Evolutionary conservation across 2,888 invertebrate genomes (phyloP), one percentile per base, ranked within the genome.

Genomic region (Nipponacmea schrenckii): DNA sequence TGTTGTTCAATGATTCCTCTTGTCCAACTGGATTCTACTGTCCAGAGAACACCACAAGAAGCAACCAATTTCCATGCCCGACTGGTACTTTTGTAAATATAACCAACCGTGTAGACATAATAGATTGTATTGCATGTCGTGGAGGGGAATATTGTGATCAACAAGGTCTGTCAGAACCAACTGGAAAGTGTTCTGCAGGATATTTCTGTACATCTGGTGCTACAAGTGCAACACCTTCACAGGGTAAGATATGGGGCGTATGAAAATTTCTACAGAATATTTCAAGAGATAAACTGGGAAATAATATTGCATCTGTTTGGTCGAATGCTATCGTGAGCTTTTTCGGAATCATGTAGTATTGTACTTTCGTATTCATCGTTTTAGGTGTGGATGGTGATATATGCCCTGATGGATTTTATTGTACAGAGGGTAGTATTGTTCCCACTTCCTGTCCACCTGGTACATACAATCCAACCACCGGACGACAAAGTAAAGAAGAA

Each of bases 11-110:
- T 74, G 74, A 75, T 71, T 79, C 84, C 0, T 74, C 75, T 20
- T 87, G 87, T 74, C 86, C 86, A 8, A 70, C 71, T 64, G 87
- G 87, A 2, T 81, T 78, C 71, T 87, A 86, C 77, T 87, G 87
- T 68, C 81, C 82, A 46, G 79, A 74, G 39, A 85, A 85, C 72
- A 87, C 87, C 7, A 82, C 80, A 10, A 71, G 72, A 46, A 76
- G 82, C 8, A 79, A 67, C 7, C 70, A 85, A 71, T 82, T 74
- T 76, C 87, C 87, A 15, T 87, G 87, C 68, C 87, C 85, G 8
- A 68, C 77, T 7, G 85, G 85, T 26, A 86, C 85, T 0, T 87
- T 82, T 78, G 85, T 79, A 71, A 87, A 87, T 70, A 65, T 78
- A 26, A 87, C 86, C 0, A 79, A 84, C 70, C 74, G 80, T 8